A percentile compares a stretch with the other conserved stretches of the same genome.
Evolutionary conservation across 2,113 vertebrate genomes (phyloP).

Genomic region (Tupaia chinensis): DNA sequence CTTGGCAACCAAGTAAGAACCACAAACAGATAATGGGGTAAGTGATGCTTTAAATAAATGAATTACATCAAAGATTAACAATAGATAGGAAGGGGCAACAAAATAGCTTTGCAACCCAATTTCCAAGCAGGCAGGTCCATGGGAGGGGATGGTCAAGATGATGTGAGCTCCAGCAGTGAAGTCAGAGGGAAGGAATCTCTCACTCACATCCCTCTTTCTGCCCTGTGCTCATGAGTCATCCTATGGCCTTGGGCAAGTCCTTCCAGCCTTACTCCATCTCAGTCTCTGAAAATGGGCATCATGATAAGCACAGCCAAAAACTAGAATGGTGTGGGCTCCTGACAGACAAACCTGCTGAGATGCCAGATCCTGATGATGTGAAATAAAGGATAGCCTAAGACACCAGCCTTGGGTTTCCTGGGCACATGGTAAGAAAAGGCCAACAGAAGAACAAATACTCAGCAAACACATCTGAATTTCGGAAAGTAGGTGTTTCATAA

Average conservation of each 20-base stretch:
- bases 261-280: constrained; percentile 44
- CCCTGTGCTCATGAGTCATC: constrained; percentile 67
- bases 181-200: constrained; percentile 68
- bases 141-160: background rate
- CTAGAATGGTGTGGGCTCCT: background rate
- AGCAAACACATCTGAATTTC: background rate
- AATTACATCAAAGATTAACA: constrained; percentile 57
- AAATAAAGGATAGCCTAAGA: background rate
- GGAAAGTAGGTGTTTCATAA: background rate
- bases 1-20: background rate
- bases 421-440: background rate
- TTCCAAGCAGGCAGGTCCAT: constrained; percentile 29
- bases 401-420: background rate
- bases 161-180: constrained; percentile 47
- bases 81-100: background rate
- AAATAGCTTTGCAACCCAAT: background rate
- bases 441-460: background rate
- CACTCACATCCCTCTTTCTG: background rate
- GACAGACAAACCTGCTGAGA: constrained; percentile 3
- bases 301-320: background rate
- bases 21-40: background rate
- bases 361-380: background rate
- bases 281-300: constrained; percentile 48
- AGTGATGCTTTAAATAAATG: constrained; percentile 39
- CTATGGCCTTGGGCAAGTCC: constrained; percentile 43